A percentile compares a stretch with the other conserved stretches of the same genome.
phyloP scores from a whole-genome alignment of 2,888 invertebrate species.

The Trachelus stipa region DNA sequence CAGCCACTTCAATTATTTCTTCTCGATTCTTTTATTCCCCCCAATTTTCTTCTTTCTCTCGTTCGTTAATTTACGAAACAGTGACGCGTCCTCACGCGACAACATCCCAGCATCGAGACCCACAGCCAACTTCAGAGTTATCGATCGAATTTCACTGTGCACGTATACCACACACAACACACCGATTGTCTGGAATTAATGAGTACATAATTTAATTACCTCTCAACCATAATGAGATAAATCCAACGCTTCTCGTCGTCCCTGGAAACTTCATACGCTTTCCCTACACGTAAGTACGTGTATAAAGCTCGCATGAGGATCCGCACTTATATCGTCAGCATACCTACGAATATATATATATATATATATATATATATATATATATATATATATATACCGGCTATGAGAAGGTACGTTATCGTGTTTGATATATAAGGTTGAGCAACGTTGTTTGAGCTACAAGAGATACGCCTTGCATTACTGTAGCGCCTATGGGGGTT shows the following conservation, averaged over 20 bases:
- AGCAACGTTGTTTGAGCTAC: slow-evolving; percentile 23
- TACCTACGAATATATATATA: slow-evolving; percentile 6
- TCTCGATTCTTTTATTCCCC: background rate
- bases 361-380: slow-evolving; percentile 21
- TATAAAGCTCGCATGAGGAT: background rate
- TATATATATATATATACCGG: slow-evolving; percentile 19
- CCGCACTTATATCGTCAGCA: background rate
- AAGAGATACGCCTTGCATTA: slow-evolving; percentile 25
- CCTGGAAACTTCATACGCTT: background rate
- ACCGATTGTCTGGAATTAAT: slow-evolving; percentile 41
- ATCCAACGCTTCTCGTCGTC: background rate
- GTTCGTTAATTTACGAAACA: background rate
- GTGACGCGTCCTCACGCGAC: background rate
- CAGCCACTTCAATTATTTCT: background rate
- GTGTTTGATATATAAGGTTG: slow-evolving; percentile 24
- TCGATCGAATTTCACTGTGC: slow-evolving; percentile 18
- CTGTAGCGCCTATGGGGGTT: slow-evolving; percentile 18
- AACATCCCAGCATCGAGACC: background rate
- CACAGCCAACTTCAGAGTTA: slow-evolving; percentile 15
- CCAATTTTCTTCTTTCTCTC: background rate
- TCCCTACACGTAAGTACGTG: background rate
- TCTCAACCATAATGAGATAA: background rate
- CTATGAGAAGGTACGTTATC: slow-evolving; percentile 25
- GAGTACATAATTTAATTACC: slow-evolving; percentile 13
- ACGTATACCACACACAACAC: slow-evolving; percentile 26